Conservation (phyloP, 2,797 vertebrate species). For the Otolemur crassicaudatus region DNA sequence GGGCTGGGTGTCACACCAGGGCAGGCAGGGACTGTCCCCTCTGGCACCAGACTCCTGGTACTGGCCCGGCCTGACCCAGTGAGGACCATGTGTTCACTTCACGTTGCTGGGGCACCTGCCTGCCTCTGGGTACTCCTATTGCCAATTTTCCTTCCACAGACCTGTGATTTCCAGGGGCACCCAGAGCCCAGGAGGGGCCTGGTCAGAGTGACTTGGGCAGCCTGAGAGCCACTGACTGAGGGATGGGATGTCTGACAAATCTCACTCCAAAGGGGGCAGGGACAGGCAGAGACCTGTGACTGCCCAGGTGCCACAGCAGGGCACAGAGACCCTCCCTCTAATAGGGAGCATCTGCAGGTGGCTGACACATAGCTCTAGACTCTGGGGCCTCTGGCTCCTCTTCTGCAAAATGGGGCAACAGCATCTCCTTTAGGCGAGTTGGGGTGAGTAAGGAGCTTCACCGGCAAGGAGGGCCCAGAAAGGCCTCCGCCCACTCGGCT, state of each 20-base stretch:
- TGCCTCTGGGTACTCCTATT: background rate
- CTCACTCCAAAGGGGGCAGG: too few species aligned
- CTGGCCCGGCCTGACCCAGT: background rate
- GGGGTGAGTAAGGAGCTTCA: background rate
- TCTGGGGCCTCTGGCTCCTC: background rate
- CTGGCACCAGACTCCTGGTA: too few species aligned
- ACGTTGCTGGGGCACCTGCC: background rate
- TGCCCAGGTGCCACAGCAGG: rapidly evolving
- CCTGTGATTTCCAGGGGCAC: background rate
- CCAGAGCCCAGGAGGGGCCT: background rate
- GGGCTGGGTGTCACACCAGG: background rate
- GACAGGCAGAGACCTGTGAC: background rate
- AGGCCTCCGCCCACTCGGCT: background rate
- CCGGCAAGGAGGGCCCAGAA: background rate
- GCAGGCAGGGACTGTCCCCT: background rate
- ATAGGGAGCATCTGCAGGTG: background rate
- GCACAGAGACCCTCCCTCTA: rapidly evolving
- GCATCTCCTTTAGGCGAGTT: rapidly evolving
- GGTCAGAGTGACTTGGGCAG: background rate
- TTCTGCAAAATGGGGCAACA: too few species aligned
- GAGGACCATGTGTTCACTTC: background rate
- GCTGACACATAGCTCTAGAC: background rate
- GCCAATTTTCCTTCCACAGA: background rate
- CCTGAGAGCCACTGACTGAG: background rate
- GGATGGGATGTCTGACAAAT: rapidly evolving